Evolutionary conservation across 1,140 invertebrate species (phyloP).

Genomic region (Argopecten irradians): DNA sequence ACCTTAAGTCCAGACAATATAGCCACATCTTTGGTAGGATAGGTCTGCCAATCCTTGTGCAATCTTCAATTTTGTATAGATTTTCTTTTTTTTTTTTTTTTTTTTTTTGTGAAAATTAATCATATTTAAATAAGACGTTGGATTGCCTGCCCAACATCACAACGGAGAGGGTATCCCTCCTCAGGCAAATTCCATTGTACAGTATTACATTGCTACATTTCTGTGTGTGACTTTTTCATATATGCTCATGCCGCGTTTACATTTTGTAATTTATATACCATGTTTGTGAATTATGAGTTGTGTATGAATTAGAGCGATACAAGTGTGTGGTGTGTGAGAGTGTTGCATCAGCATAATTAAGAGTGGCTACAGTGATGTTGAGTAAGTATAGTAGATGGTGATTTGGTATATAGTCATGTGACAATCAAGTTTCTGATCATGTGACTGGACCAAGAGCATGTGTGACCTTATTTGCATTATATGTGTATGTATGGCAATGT

Average conservation of each 20-base stretch:
- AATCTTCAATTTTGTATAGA: background rate
- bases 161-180: background rate
- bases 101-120: background rate
- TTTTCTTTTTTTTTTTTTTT: conserved; percentile 8
- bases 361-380: background rate
- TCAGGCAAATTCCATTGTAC: conserved; percentile 1
- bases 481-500: background rate
- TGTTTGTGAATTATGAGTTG: background rate
- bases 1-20: background rate
- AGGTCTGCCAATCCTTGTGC: background rate
- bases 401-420: background rate
- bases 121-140: background rate
- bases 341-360: too few relatives aligned
- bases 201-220: background rate
- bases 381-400: background rate
- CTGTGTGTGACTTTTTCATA: background rate
- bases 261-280: conserved; percentile 19
- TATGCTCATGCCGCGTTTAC: background rate
- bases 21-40: background rate
- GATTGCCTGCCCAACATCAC: background rate
- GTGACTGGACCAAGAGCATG: background rate
- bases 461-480: background rate
- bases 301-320: too few relatives aligned
- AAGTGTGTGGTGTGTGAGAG: too few relatives aligned
- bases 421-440: background rate